These are phyloP conservation scores for Apodemus speciosus DNA, from an alignment of 2,113 vertebrate species.

Conservation along the genomic window DNA sequence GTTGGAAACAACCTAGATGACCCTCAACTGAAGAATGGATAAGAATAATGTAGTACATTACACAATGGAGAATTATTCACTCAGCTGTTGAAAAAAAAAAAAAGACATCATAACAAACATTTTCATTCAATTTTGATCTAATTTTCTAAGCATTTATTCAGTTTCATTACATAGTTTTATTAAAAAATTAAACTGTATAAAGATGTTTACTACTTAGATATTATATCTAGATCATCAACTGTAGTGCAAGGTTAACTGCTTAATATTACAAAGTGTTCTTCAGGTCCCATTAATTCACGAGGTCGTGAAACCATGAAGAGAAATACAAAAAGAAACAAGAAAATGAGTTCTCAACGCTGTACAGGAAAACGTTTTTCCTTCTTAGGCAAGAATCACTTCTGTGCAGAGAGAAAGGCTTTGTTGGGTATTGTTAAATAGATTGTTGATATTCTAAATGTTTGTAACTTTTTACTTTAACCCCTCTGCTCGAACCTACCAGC, in stretches of 20 bases:
- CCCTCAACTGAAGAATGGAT: background rate
- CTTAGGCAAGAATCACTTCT: background rate
- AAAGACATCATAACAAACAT: background rate
- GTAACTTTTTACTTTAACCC: background rate
- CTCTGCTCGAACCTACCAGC: background rate
- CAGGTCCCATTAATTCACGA: background rate
- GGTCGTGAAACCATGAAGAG: background rate
- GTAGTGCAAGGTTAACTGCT: background rate
- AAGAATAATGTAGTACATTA: background rate
- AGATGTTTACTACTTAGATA: background rate
- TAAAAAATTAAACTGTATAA: conserved; percentile 23
- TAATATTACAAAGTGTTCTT: background rate
- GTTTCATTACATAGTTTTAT: background rate
- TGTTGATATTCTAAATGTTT: background rate
- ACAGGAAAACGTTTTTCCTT: background rate
- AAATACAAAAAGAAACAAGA: background rate
- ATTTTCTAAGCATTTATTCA: background rate
- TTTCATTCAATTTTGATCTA: conserved; percentile 10
- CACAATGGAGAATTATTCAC: background rate
- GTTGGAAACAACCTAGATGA: background rate
- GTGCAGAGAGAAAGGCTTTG: background rate
- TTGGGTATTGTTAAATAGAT: too few relatives aligned
- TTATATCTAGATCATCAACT: conserved; percentile 4
- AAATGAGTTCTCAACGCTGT: background rate
- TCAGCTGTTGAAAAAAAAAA: background rate